A percentile compares a stretch with the other conserved stretches of the same genome.
Conservation (phyloP, 2,113 vertebrate genomes). For the Lagopus muta region DNA sequence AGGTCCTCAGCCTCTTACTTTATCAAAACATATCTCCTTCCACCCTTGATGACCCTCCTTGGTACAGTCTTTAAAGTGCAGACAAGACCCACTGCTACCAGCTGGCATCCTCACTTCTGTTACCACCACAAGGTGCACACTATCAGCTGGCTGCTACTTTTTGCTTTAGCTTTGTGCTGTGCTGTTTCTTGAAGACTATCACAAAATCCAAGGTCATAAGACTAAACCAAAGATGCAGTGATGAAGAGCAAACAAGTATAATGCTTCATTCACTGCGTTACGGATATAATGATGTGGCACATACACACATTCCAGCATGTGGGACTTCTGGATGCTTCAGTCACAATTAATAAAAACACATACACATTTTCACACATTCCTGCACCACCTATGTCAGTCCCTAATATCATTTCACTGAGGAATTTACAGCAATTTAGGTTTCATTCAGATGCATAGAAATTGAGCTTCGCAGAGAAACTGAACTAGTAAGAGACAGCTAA, state of each 20-base stretch:
- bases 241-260: background rate
- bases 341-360: background rate
- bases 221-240: background rate
- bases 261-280: background rate
- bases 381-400: background rate
- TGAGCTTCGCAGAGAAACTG: background rate
- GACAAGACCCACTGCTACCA: background rate
- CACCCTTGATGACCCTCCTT: background rate
- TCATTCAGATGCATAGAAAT: background rate
- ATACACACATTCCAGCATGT: fast-evolving
- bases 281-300: background rate
- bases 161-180: background rate
- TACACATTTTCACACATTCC: background rate
- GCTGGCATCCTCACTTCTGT: background rate
- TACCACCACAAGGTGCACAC: background rate
- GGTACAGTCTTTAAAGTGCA: background rate
- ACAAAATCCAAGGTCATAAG: background rate
- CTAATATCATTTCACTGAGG: fast-evolving
- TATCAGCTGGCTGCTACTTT: background rate
- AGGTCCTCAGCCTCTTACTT: background rate
- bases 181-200: background rate
- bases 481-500: background rate
- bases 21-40: background rate
- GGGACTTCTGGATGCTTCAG: background rate
- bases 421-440: background rate